These are phyloP conservation scores for Cuculus canorus DNA, from an alignment of 2,797 vertebrate genomes.

Conservation along the genomic window DNA sequence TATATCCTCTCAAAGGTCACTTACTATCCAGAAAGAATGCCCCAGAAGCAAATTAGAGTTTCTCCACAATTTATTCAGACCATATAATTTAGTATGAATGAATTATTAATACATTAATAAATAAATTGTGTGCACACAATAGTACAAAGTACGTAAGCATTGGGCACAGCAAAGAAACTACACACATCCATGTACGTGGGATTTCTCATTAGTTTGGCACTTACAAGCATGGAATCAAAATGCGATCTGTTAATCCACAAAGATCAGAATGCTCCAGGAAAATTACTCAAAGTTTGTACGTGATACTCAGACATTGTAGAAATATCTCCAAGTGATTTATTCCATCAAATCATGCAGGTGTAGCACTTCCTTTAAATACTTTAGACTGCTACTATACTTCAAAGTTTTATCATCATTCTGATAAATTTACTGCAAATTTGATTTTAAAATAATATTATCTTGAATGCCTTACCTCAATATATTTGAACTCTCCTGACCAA, in stretches of 20 bases:
- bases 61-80: background rate
- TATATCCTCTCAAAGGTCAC: background rate
- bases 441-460: background rate
- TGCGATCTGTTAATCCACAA: background rate
- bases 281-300: background rate
- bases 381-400: background rate
- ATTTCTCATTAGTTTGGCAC: background rate
- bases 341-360: background rate
- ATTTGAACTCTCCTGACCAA: background rate
- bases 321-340: background rate
- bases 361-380: background rate
- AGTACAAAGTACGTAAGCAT: background rate
- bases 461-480: background rate
- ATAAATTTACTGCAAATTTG: background rate
- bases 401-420: background rate
- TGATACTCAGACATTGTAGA: background rate
- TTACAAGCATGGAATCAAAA: background rate
- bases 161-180: background rate
- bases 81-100: background rate
- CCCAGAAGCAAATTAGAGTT: background rate
- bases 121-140: background rate
- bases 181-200: fast-evolving
- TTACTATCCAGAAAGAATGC: background rate
- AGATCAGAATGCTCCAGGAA: background rate
- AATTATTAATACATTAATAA: slow-evolving; percentile 35